Evolutionary conservation across 2,888 invertebrate species (phyloP).

Genomic region (Tillus elongatus): DNA sequence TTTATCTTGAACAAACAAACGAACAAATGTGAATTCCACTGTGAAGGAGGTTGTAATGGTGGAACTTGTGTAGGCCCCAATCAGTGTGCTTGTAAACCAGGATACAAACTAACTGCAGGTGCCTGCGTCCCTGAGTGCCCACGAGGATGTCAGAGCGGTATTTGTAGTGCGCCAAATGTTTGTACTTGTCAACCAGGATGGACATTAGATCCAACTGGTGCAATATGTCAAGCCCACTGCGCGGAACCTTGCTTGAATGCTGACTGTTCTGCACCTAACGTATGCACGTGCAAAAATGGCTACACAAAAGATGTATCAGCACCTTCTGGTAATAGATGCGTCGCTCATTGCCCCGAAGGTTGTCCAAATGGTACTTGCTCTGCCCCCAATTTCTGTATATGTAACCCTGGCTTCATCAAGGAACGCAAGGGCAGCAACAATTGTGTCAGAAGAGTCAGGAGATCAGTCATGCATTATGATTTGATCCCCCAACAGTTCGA

Average conservation of each 20-base stretch:
- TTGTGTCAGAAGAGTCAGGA: constrained; percentile 48
- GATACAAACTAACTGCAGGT: constrained; percentile 32
- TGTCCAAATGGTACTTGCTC: constrained; percentile 67
- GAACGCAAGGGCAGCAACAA: constrained; percentile 55
- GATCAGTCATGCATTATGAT: constrained; percentile 36
- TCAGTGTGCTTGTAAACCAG: constrained; percentile 43
- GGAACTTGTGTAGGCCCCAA: constrained; percentile 46
- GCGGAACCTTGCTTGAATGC: constrained; percentile 48
- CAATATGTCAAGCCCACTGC: constrained; percentile 40
- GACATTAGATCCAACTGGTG: constrained; percentile 35
- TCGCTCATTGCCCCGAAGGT: constrained; percentile 56
- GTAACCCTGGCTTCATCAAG: constrained; percentile 59
- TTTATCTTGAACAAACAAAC: constrained; percentile 38
- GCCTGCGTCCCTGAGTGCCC: constrained; percentile 38
- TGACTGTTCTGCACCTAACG: constrained; percentile 38
- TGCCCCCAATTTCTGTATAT: constrained; percentile 64
- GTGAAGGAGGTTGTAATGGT: constrained; percentile 38
- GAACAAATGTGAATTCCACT: constrained; percentile 34
- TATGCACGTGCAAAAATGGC: constrained; percentile 36
- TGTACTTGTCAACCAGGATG: constrained; percentile 47
- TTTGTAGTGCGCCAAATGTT: constrained; percentile 46
- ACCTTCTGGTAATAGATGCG: constrained; percentile 39
- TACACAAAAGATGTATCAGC: constrained; percentile 36
- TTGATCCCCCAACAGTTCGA: constrained; percentile 30
- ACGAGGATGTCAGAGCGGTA: constrained; percentile 44